These are phyloP conservation scores for Panurus biarmicus DNA, from an alignment of 2,113 vertebrate species.

Conservation along the genomic window DNA sequence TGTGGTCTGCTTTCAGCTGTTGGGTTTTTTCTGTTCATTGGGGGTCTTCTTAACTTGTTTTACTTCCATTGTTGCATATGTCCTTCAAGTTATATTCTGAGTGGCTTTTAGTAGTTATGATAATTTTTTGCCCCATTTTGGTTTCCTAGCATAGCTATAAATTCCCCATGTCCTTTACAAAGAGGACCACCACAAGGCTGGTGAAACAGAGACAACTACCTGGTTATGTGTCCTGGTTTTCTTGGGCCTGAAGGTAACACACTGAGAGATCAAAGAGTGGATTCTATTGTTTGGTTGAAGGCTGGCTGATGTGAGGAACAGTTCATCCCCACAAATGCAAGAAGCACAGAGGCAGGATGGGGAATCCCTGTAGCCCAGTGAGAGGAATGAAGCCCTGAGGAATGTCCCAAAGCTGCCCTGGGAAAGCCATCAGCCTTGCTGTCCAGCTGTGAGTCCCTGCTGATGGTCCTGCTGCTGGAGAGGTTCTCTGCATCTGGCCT, in stretches of 20 bases:
- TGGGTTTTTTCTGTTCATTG: not conserved
- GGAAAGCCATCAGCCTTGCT: not conserved
- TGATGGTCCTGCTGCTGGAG: not conserved
- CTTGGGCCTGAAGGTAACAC: not conserved
- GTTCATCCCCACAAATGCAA: not conserved
- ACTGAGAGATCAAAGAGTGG: not conserved
- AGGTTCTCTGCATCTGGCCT: not conserved
- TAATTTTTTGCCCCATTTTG: not conserved
- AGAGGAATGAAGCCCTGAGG: not conserved
- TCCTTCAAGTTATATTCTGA: not conserved
- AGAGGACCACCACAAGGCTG: not conserved
- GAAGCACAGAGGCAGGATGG: not conserved
- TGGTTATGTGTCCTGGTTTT: not conserved
- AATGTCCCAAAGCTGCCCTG: not conserved
- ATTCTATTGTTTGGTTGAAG: not conserved
- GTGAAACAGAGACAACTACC: not conserved
- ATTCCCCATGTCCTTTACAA: not conserved
- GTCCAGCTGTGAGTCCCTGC: not conserved
- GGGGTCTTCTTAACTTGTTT: not conserved
- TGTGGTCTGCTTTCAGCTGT: not conserved
- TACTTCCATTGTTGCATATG: not conserved
- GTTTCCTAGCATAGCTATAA: not conserved
- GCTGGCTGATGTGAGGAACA: not conserved
- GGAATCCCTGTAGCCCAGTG: not conserved
- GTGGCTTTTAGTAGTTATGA: not conserved